These are phyloP conservation scores for Drosophila watanabei DNA, from an alignment of 1,140 invertebrate species.

Conservation along the genomic window DNA sequence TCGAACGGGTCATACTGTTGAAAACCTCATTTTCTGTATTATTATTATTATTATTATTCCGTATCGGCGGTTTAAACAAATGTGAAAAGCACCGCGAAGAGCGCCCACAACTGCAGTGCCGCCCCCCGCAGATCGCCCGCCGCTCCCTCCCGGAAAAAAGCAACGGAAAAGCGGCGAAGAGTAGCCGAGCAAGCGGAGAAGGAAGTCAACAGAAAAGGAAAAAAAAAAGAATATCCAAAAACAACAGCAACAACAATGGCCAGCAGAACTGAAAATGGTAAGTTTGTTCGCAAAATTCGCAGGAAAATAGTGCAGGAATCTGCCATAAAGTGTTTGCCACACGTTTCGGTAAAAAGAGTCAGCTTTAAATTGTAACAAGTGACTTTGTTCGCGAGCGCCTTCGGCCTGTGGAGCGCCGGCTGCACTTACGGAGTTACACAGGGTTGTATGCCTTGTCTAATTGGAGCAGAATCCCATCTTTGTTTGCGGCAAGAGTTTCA, in stretches of 20 bases:
- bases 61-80: slow-evolving; percentile 41
- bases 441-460: slow-evolving; percentile 29
- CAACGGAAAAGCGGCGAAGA: slow-evolving; percentile 8
- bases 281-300: slow-evolving; percentile 38
- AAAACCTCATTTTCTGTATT: slow-evolving; percentile 20
- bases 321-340: background rate
- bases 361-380: slow-evolving; percentile 21
- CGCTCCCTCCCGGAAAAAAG: slow-evolving; percentile 1
- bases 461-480: slow-evolving; percentile 13
- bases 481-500: background rate
- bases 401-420: slow-evolving; percentile 25
- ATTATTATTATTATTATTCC: slow-evolving; percentile 11
- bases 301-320: background rate
- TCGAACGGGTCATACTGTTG: slow-evolving; percentile 15
- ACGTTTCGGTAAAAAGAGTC: background rate
- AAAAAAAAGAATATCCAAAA: slow-evolving; percentile 17
- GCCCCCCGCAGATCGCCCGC: slow-evolving; percentile 6
- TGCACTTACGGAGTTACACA: slow-evolving; percentile 14
- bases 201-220: slow-evolving; percentile 15
- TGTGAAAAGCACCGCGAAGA: slow-evolving; percentile 33
- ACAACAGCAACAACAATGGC: slow-evolving; percentile 39
- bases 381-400: background rate
- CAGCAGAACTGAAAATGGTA: slow-evolving; percentile 78
- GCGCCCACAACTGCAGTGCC: slow-evolving; percentile 15
- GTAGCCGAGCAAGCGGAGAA: slow-evolving; percentile 8